Conservation (phyloP, 2,797 vertebrate species). For the Anguilla anguilla region DNA sequence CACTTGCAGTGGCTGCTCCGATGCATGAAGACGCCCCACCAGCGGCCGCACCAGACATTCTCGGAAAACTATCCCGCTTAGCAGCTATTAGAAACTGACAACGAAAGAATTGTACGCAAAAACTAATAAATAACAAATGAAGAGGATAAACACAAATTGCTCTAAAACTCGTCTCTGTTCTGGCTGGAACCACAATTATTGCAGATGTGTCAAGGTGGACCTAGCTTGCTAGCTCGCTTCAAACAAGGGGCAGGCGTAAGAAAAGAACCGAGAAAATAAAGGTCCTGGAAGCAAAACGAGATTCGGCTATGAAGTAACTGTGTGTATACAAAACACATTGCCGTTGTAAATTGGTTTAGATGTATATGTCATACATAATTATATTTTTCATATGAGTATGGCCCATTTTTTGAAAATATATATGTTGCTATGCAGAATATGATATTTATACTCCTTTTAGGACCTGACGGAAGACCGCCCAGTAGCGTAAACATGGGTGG, state of each 20-base stretch:
- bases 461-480: slow-evolving; percentile 33
- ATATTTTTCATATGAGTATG: background rate
- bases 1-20: slow-evolving; percentile 69
- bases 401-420: background rate
- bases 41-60: slow-evolving; percentile 74
- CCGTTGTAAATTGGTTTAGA: background rate
- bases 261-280: slow-evolving; percentile 17
- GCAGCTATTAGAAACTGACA: slow-evolving; percentile 26
- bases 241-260: slow-evolving; percentile 22
- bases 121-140: slow-evolving; percentile 33
- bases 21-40: slow-evolving; percentile 73
- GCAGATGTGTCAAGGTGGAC: slow-evolving; percentile 2
- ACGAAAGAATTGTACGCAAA: background rate
- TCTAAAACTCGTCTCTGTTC: slow-evolving; percentile 17
- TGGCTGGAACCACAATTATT: slow-evolving; percentile 36
- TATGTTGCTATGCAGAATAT: background rate
- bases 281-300: slow-evolving; percentile 58
- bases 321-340: background rate
- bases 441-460: slow-evolving; percentile 15
- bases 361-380: background rate
- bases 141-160: slow-evolving; percentile 42
- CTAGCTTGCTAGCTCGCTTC: slow-evolving; percentile 19
- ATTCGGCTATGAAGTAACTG: background rate
- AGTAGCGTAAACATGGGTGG: background rate
- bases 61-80: slow-evolving; percentile 42